Evolutionary conservation across 2,888 invertebrate genomes (phyloP), one percentile per base, ranked within the genome.

Genomic region (Drosophila silvestris): DNA sequence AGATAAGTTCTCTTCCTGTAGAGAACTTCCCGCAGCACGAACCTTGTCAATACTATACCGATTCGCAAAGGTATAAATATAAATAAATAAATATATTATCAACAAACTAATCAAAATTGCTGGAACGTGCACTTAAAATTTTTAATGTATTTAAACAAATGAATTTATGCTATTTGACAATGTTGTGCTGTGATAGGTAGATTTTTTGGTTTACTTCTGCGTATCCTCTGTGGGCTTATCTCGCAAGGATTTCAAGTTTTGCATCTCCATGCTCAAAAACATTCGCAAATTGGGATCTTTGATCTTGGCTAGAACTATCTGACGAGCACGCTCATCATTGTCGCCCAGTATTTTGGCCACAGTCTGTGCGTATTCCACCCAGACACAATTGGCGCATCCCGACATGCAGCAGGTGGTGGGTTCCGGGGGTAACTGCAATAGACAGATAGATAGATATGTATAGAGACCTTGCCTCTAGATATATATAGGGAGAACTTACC

Each of bases 351-450:
- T 93, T 79, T 95, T 94, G 5, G 95, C 94, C 53, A 98, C 87
- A 30, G 96, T 95, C 85, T 98, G 97, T 0, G 98, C 98, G 94
- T 98, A 98, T 22, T 96, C 95, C 61, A 99, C 96, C 96, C 97
- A 98, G 7, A 99, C 98, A 92, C 99, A 99, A 93, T 98, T 98
- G 0, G 96, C 94, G 94, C 99, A 99, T 0, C 98, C 98, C 0
- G 97, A 97, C 95, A 97, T 97, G 90, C 98, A 99, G 93, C 98
- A 99, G 33, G 95, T 96, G 4, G 97, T 96, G 0, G 98, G 98
- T 68, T 94, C 93, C 7, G 92, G 91, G 26, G 94, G 94, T 22
- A 94, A 74, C 94, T 93, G 51, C 6, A 9, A 52, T 5, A 22
- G 0, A 0, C 9, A n/a, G 1, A 26, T 2, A 16, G 5, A 28